These are phyloP conservation scores for Micropoecilia bifurca DNA, from an alignment of 2,797 vertebrate species.

Conservation along the genomic window DNA sequence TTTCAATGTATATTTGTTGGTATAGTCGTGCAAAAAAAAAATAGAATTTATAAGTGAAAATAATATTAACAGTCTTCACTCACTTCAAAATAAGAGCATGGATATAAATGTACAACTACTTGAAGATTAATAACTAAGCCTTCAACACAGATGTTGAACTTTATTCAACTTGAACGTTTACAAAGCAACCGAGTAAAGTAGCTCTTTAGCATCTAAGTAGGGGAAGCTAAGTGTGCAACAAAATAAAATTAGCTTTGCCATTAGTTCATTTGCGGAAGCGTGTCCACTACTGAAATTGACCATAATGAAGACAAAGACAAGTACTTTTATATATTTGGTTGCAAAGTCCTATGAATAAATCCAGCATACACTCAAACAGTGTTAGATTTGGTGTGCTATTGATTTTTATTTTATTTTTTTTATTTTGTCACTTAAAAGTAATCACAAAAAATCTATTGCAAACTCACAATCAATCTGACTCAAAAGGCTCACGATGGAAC, in stretches of 20 bases:
- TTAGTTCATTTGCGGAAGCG: not conserved
- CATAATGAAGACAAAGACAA: not conserved
- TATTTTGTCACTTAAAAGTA: not conserved
- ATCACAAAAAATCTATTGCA: not conserved
- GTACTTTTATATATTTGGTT: not conserved
- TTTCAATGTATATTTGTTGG: too few species aligned
- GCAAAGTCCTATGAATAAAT: not conserved
- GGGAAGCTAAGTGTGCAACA: not conserved
- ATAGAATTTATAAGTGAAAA: too few species aligned
- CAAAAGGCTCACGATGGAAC: not conserved
- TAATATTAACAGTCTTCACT: not conserved
- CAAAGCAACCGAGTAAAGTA: not conserved
- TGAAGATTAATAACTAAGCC: not conserved
- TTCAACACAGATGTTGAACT: not conserved
- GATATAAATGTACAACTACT: not conserved
- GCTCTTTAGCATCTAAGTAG: not conserved
- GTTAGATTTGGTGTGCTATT: not conserved
- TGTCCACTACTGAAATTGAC: not conserved
- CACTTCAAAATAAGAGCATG: not conserved
- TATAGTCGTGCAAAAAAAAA: too few species aligned
- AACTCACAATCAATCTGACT: not conserved
- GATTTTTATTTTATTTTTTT: not conserved
- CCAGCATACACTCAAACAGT: not conserved
- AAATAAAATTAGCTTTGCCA: not conserved
- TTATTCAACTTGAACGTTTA: not conserved